These are phyloP conservation scores for Spilarctia lutea DNA, from an alignment of 2,888 invertebrate species.

Conservation along the genomic window DNA sequence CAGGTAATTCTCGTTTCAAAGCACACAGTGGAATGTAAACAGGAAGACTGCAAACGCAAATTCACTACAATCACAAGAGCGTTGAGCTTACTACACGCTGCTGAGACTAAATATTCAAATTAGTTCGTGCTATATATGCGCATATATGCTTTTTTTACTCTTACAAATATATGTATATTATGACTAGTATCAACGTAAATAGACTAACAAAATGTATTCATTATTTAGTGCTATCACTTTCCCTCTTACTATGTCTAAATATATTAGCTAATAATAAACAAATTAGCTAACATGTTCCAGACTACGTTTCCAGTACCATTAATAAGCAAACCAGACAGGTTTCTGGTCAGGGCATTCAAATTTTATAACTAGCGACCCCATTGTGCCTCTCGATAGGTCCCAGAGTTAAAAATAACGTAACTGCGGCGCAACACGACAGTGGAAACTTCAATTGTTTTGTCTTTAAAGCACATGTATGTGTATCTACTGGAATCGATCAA, in stretches of 20 bases:
- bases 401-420: conserved; percentile 1
- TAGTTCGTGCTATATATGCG: not conserved
- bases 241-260: not conserved
- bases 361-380: not conserved
- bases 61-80: not conserved
- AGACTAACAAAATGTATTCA: not conserved
- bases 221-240: not conserved
- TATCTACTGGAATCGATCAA: not conserved
- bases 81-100: not conserved
- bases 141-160: not conserved
- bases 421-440: not conserved
- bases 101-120: not conserved
- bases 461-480: not conserved
- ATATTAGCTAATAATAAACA: not conserved
- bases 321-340: not conserved
- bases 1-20: not conserved
- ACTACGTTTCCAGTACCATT: not conserved
- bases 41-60: not conserved
- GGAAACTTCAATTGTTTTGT: conserved; percentile 3
- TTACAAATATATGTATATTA: too few relatives aligned
- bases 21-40: not conserved
- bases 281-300: not conserved
- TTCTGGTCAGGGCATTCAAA: not conserved
- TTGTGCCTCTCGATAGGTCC: conserved; percentile 5
- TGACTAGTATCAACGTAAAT: not conserved